These are phyloP conservation scores for Mimas tiliae DNA, from an alignment of 2,888 invertebrate genomes.

Conservation along the genomic window DNA sequence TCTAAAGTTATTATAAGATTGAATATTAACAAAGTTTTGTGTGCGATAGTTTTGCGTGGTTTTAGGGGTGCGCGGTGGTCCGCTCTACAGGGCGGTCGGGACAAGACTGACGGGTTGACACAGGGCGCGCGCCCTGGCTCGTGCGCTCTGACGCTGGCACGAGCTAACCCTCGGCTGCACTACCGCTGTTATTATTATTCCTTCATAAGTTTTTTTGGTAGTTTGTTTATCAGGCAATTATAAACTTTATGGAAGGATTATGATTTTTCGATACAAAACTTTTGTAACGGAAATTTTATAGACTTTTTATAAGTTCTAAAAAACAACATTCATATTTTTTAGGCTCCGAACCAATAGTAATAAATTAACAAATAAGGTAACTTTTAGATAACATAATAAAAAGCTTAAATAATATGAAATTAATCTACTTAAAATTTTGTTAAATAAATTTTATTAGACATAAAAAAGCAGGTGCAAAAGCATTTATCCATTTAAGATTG, in stretches of 20 bases:
- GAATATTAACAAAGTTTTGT: slow-evolving; percentile 40
- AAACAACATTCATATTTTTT: no score
- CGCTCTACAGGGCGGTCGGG: slow-evolving; percentile 72
- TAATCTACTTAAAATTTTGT: no score
- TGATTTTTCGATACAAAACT: neutral
- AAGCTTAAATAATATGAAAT: no score
- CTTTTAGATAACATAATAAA: no score
- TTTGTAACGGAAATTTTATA: neutral
- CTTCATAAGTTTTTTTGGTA: slow-evolving; percentile 34
- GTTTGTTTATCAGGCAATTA: slow-evolving; percentile 30
- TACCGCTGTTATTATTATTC: slow-evolving; percentile 29
- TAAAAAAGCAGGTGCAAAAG: neutral
- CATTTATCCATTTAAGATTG: neutral
- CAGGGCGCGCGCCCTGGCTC: slow-evolving; percentile 73
- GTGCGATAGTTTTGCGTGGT: slow-evolving; percentile 41
- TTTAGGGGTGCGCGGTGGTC: slow-evolving; percentile 75
- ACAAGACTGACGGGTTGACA: slow-evolving; percentile 65
- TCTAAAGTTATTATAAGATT: neutral
- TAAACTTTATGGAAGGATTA: slow-evolving; percentile 29
- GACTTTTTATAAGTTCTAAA: no score
- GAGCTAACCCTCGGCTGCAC: slow-evolving; percentile 41
- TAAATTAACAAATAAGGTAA: no score
- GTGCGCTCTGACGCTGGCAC: slow-evolving; percentile 56
- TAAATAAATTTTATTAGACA: neutral
- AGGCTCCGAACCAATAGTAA: no score